Conservation (phyloP, 1,140 invertebrate species). For the Frieseomelitta varia region DNA sequence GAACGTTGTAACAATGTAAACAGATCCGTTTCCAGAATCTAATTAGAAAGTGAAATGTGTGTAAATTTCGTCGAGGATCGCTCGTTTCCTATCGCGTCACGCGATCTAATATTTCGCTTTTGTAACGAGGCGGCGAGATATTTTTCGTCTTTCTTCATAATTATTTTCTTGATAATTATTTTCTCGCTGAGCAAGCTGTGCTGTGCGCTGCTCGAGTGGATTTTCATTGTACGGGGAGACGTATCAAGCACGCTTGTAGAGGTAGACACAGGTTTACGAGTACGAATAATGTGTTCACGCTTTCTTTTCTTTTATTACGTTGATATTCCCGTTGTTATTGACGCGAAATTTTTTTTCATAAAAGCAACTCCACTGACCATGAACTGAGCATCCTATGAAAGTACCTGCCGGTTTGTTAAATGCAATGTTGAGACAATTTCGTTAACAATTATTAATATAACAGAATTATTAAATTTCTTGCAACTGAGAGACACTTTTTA, state of each 20-base stretch:
- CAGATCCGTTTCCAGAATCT: too few relatives aligned
- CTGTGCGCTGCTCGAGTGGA: not conserved
- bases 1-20: too few relatives aligned
- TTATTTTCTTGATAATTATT: constrained; percentile 12
- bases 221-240: not conserved
- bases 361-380: not conserved
- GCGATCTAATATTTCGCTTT: not conserved
- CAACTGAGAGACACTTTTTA: not conserved
- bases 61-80: not conserved
- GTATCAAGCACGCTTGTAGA: not conserved
- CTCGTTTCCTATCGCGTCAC: not conserved
- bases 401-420: not conserved
- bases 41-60: too few relatives aligned
- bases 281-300: not conserved
- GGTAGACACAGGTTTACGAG: not conserved
- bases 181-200: not conserved
- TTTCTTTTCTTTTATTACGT: not conserved
- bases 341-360: not conserved
- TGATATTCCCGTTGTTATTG: not conserved
- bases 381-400: not conserved
- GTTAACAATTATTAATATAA: not conserved
- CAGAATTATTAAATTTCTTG: too few relatives aligned
- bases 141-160: not conserved
- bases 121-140: not conserved
- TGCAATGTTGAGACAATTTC: not conserved